Conservation (phyloP, 2,113 vertebrate genomes). For the Limnothrissa miodon region DNA sequence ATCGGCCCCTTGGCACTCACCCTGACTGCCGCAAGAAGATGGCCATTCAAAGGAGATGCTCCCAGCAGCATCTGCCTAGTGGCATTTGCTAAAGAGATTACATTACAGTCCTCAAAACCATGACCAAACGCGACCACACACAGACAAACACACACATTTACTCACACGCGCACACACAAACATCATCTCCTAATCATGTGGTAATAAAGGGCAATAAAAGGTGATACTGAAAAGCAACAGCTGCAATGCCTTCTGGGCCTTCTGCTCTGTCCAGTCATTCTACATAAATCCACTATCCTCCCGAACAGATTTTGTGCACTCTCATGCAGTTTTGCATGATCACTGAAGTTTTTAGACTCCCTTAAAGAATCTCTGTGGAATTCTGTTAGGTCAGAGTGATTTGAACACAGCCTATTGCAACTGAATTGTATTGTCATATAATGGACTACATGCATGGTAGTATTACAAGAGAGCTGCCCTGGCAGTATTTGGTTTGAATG, state of each 20-base stretch:
- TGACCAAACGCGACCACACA: slow-evolving; percentile 33
- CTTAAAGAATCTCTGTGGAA: no score
- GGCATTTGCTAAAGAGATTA: slow-evolving; percentile 46
- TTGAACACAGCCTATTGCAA: no score
- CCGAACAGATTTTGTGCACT: no score
- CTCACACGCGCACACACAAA: neutral
- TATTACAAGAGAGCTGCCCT: no score
- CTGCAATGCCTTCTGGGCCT: neutral
- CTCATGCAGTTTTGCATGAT: no score
- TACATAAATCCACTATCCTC: neutral
- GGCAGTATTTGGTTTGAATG: no score
- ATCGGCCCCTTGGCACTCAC: slow-evolving; percentile 23
- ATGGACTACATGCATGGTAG: no score
- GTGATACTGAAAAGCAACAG: neutral
- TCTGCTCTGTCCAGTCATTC: neutral
- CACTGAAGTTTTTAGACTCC: no score
- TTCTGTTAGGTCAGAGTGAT: no score
- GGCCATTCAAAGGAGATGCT: slow-evolving; percentile 16
- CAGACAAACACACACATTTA: slow-evolving; percentile 43
- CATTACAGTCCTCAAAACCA: slow-evolving; percentile 13
- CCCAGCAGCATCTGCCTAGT: neutral
- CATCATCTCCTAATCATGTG: neutral
- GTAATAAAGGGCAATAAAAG: neutral
- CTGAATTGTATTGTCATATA: no score
- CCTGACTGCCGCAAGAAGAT: slow-evolving; percentile 8